Conservation (phyloP, 2,797 vertebrate genomes). For the Sebastes minor region DNA sequence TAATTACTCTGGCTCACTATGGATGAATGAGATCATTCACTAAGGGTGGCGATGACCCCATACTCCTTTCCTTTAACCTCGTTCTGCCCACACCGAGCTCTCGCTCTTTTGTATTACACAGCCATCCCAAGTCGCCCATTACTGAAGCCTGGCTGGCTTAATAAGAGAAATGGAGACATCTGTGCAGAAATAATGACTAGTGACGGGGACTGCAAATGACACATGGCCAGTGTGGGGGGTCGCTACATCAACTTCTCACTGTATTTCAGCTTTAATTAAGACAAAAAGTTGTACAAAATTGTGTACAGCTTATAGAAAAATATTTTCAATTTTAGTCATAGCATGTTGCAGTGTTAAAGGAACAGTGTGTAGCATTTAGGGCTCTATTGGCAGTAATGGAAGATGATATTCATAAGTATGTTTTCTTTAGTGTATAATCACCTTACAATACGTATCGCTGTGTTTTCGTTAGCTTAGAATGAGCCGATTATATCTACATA, state of each 20-base stretch:
- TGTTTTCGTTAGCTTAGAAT: too few species aligned
- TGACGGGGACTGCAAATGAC: constrained; percentile 34
- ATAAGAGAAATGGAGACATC: constrained; percentile 66
- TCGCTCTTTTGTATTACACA: constrained; percentile 42
- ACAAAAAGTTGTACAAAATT: background rate
- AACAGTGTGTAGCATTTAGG: too few species aligned
- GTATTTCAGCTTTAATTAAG: constrained; percentile 12
- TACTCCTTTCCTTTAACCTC: constrained; percentile 41
- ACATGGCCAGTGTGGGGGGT: background rate
- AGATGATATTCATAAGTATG: too few species aligned
- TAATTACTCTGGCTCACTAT: constrained; percentile 50
- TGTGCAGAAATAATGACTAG: constrained; percentile 51
- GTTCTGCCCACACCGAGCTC: constrained; percentile 22
- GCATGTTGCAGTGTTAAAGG: background rate
- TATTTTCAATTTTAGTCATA: background rate
- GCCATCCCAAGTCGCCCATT: constrained; percentile 40
- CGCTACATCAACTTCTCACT: background rate
- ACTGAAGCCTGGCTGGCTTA: constrained; percentile 53
- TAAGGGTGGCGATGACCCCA: constrained; percentile 30
- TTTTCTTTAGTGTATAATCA: too few species aligned
- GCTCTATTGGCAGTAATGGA: too few species aligned
- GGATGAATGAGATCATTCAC: constrained; percentile 49
- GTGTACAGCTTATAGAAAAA: background rate
- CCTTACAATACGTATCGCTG: too few species aligned
- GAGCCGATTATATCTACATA: too few species aligned